Evolutionary conservation across 2,113 vertebrate genomes (phyloP), one percentile per base, ranked within the genome.

Genomic region (Psettodes erumei): DNA sequence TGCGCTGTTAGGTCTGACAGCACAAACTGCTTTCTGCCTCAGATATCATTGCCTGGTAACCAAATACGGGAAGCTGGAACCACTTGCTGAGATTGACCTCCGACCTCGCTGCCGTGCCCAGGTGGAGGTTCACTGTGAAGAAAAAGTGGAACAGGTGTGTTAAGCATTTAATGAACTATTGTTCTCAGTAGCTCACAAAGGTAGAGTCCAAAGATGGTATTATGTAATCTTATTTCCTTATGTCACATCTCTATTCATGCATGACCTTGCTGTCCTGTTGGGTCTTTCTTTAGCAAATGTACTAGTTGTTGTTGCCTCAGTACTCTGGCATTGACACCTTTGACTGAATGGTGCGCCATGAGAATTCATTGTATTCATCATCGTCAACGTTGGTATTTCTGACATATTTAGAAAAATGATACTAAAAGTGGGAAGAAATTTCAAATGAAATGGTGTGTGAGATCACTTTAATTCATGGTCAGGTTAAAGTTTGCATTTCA

Each of bases 11-110:
- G 50, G 19, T 45, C 16, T 28, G 21, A 51, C 25, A 51, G 2
- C 21, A 62, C 25, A 48, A 21, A 37, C 58, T 69, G 25, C 28
- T 42, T 18, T 47, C 8, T 43, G 23, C 37, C 61, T 16, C 16
- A 99, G 97, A 91, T 99, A 99, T 83, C 96, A 99, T 10, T 95
- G 94, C 81, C 91, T 99, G 87, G 95, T 99, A 51, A 97, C 95
- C 1, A 98, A 98, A 83, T 99, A 99, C 0, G 98, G 98, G 45
- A 98, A 96, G 87, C 85, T 99, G 93, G 97, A 97, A 33, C 98
- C 97, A 8, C 90, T 99, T 70, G 98, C 96, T 2, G 97, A 98
- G 23, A 95, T 99, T 16, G 97, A 99, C 73, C 95, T 99, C 16
- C 95, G 96, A 72, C 98, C 98, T 0, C 96, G 96, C 79, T 97